phyloP scores from a whole-genome alignment of 1,140 invertebrate species.

The Trachelipus rathkii region DNA sequence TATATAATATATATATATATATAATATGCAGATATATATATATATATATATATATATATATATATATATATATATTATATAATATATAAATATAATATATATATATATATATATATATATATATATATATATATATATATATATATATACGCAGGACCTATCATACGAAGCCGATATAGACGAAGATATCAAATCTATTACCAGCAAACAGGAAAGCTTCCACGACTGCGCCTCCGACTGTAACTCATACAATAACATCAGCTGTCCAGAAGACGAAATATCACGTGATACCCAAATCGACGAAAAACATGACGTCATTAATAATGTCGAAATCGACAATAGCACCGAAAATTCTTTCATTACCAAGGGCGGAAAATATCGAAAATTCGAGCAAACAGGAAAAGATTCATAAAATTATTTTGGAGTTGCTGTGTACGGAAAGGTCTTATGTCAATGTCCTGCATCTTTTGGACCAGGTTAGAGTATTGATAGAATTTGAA shows the following conservation, averaged over 20 bases:
- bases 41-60: too few species aligned
- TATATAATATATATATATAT: too few species aligned
- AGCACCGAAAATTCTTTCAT: slow-evolving; percentile 25
- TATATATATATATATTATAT: too few species aligned
- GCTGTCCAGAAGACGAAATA: slow-evolving; percentile 23
- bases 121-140: too few species aligned
- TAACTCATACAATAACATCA: too few species aligned
- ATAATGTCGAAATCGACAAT: slow-evolving; percentile 18
- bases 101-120: too few species aligned
- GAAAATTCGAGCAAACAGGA: slow-evolving; percentile 31
- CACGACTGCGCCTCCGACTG: neutral
- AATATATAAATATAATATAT: too few species aligned
- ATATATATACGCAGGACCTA: neutral
- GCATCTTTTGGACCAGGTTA: slow-evolving; percentile 57
- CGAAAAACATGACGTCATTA: slow-evolving; percentile 30
- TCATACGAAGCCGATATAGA: neutral
- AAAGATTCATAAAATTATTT: slow-evolving; percentile 53
- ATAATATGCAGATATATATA: too few species aligned
- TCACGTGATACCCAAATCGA: slow-evolving; percentile 30
- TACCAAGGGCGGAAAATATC: neutral
- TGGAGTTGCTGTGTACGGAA: slow-evolving; percentile 57
- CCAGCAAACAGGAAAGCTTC: neutral
- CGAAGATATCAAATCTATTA: neutral
- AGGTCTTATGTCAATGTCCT: slow-evolving; percentile 55
- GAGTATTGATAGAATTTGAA: neutral